Conservation (phyloP, 1,140 invertebrate species). For the Philaenus spumarius region DNA sequence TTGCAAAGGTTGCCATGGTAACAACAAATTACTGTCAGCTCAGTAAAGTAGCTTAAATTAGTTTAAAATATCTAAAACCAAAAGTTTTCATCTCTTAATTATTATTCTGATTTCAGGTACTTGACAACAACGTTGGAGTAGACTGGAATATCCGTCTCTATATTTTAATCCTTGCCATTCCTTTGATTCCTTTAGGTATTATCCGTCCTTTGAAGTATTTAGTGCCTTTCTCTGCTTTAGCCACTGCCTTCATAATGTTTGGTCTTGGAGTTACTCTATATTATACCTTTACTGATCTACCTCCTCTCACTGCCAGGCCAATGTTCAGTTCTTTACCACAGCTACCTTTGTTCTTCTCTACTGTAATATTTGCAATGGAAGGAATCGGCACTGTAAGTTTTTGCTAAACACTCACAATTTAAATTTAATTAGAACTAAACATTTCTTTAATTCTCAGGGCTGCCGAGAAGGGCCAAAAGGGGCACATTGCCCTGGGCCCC, state of each 20-base stretch:
- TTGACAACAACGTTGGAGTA: constrained; percentile 35
- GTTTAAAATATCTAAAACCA: no score
- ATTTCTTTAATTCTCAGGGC: no score
- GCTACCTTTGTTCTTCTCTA: constrained; percentile 41
- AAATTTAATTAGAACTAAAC: no score
- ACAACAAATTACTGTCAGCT: no score
- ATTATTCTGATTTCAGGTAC: constrained; percentile 48
- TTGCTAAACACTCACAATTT: no score
- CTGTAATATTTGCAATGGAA: constrained; percentile 74
- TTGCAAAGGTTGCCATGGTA: no score
- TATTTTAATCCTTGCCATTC: constrained; percentile 51
- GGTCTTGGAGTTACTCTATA: constrained; percentile 64
- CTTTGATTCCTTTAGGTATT: constrained; percentile 53
- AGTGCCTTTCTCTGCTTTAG: constrained; percentile 66
- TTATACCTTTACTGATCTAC: constrained; percentile 50
- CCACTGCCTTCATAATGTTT: constrained; percentile 58
- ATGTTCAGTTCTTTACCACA: constrained; percentile 1
- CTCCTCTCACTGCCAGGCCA: constrained; percentile 7
- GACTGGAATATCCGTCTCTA: constrained; percentile 42
- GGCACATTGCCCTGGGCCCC: no score
- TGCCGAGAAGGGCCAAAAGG: no score
- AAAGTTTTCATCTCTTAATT: no score
- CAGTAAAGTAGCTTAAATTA: no score
- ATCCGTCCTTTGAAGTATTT: constrained; percentile 63
- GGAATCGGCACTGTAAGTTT: constrained; percentile 66